Percentiles rank a stretch among this genome's conserved stretches.
These are phyloP conservation scores for Atethmia centrago DNA, from an alignment of 2,888 invertebrate species.

Conservation along the genomic window DNA sequence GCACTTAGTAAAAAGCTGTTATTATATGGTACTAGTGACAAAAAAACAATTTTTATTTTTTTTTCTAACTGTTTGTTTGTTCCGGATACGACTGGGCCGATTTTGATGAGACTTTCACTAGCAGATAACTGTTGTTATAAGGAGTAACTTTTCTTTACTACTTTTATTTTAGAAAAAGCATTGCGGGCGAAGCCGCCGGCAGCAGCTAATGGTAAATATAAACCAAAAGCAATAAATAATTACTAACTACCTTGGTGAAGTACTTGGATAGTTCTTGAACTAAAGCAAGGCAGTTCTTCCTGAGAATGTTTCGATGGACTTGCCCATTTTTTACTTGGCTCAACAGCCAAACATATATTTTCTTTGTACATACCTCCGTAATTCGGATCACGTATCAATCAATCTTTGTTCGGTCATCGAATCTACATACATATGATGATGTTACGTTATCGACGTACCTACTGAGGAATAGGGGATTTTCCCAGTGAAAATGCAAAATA, in stretches of 20 bases:
- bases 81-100: too few species aligned
- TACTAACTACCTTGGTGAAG: neutral
- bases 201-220: too few species aligned
- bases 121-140: too few species aligned
- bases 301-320: neutral
- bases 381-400: constrained; percentile 9
- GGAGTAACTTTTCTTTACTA: too few species aligned
- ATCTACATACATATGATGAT: neutral
- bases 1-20: too few species aligned
- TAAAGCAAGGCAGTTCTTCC: neutral
- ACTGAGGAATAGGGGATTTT: constrained; percentile 6
- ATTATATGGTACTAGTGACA: too few species aligned
- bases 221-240: neutral
- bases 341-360: neutral
- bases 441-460: neutral
- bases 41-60: too few species aligned
- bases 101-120: too few species aligned
- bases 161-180: too few species aligned
- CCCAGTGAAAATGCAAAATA: neutral
- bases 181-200: too few species aligned
- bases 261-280: too few species aligned
- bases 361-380: neutral
- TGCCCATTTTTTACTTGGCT: neutral
- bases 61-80: too few species aligned
- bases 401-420: neutral